Evolutionary conservation across 1,140 invertebrate species (phyloP), one percentile per base, ranked within the genome.

Genomic region (Bombyx mandarina): DNA sequence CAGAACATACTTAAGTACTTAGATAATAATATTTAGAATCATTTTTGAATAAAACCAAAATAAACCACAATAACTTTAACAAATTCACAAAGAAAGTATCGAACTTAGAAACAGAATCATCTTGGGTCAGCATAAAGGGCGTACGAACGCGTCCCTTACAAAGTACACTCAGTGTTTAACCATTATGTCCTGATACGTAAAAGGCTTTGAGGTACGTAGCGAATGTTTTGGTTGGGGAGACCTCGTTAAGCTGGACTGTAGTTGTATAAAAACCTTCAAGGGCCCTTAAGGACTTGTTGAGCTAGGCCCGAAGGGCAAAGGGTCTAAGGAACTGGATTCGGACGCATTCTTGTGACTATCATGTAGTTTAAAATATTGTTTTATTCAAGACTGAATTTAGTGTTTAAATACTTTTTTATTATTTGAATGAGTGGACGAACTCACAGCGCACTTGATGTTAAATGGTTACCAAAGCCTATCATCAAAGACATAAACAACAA

Each of bases 271-370:
- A 82, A 77, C 70, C 65, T 66, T 64, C 62, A 71, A 82, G 77
- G 73, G 77, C 73, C 68, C 79, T 80, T 71, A 63, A 71, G 67
- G 71, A 78, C 67, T 70, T 70, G 77, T 75, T 67, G 70, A 71
- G 77, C 77, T 82, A 82, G 79, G 75, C 67, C 69, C 70, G 78
- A 84, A 84, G 81, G 81, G 75, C 79, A 75, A 71, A 70, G 76
- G 81, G 79, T 77, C 77, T 74, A 61, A 67, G 56, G 66, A 80
- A 80, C 79, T 75, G 76, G 77, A 84, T 77, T 43, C 53, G 7
- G 10, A 54, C 10, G 22, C 44, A 53, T 53, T 35, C 52, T 53
- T 45, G 52, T 43, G 49, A 18, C 43, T 43, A n/a, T 43, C 7
- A 53, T 43, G 18, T 18, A 51, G 2, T 53, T 43, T 44, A n/a